Conservation (phyloP, 2,113 vertebrate species). For the Bombycilla garrulus region DNA sequence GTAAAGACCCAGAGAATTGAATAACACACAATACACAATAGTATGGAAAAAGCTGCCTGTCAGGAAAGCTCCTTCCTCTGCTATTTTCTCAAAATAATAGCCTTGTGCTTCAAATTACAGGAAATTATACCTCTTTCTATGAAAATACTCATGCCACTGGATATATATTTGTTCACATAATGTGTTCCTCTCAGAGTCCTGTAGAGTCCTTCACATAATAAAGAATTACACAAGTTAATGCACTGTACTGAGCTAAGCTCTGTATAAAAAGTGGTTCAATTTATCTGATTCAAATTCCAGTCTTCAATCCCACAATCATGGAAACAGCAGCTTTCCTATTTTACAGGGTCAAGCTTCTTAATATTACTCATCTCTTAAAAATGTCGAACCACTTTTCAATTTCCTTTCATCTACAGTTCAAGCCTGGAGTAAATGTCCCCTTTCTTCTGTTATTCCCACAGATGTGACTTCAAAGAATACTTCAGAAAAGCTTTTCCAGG, state of each 20-base stretch:
- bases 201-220: neutral
- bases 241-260: neutral
- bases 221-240: neutral
- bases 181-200: neutral
- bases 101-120: neutral
- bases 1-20: neutral
- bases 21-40: neutral
- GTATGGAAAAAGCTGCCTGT: neutral
- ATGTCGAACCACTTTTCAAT: neutral
- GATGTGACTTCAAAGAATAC: neutral
- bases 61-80: neutral
- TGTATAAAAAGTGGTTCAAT: neutral
- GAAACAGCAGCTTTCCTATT: neutral
- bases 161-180: neutral
- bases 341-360: neutral
- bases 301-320: neutral
- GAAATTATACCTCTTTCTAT: neutral
- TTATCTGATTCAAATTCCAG: neutral
- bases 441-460: neutral
- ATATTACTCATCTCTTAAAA: constrained; percentile 6
- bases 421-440: neutral
- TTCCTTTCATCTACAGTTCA: neutral
- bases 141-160: neutral
- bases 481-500: neutral
- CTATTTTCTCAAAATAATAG: neutral